Evolutionary conservation across 2,113 vertebrate species (phyloP), one percentile per base, ranked within the genome.

Genomic region (Casuarius casuarius): DNA sequence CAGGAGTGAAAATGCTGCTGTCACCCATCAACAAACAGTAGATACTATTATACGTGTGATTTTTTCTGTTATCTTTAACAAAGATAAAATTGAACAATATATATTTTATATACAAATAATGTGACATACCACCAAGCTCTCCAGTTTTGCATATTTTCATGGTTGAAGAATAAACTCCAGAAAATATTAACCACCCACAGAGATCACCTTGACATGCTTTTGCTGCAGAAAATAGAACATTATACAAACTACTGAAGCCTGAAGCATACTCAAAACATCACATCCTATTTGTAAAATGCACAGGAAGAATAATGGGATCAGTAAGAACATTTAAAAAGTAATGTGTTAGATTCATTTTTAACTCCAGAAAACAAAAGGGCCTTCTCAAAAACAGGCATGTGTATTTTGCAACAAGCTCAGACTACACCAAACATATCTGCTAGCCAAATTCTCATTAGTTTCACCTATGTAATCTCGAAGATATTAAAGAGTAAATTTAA

Each of bases 161-260:
- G 93, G 96, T 81, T 91, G 95, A 97, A 93, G 85, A 94, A 95
- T 87, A 87, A 97, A 97, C 92, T 97, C 84, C 87, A 97, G 96
- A 97, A 97, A 97, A 97, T 92, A 97, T 97, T 93, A 97, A 95
- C 95, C 96, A 96, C 97, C 93, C 97, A 97, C 96, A 95, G 97
- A 97, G 95, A 97, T 97, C 96, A 97, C 95, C 97, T 97, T 97
- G 97, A 97, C 96, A 97, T 96, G 97, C 92, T 97, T 97, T 96
- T 96, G 93, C 89, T 96, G 94, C 93, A 96, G 93, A 97, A 97
- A 97, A 97, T 96, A 97, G 95, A 97, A 95, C 95, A 96, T 97
- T 96, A 96, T 93, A 97, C 95, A 94, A 97, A 97, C 97, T 97
- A 96, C 75, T 89, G 96, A 96, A 97, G 96, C 97, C 96, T 96